Evolutionary conservation across 2,113 vertebrate genomes (phyloP), one percentile per base, ranked within the genome.

Genomic region (Carassius auratus): DNA sequence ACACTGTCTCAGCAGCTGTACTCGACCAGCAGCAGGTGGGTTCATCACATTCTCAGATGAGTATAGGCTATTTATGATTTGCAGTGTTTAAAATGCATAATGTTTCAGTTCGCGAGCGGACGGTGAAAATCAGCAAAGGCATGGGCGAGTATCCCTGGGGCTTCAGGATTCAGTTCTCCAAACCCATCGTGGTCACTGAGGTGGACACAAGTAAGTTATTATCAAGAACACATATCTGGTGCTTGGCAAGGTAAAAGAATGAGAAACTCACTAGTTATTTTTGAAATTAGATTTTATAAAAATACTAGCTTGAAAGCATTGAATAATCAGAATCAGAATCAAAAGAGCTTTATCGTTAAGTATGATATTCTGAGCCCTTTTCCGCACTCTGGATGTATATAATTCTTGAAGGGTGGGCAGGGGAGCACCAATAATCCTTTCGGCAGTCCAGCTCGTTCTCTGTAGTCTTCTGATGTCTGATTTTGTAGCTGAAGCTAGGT

Each of bases 151-250:
- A 96, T 84, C 96, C 97, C 0, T 98, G 97, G 96, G 96, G 97
- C 68, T 98, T 98, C 89, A 92, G 95, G 76, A 97, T 98, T 89
- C 96, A 99, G 88, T 98, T 97, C 90, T 97, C 96, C 66, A 98
- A 97, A 90, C 96, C 96, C 36, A 97, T 97, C 26, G 89, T 98
- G 68, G 96, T 99, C 9, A 98, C 97, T 26, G 96, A 98, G 93
- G 96, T 98, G 55, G 97, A 98, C 87, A 96, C 97, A 87, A 98
- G 97, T 98, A 94, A 96, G 96, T 95, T 30, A 15, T 71, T 0
- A 5, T 19, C 48, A 77, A 71, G n/a, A 61, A 23, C 36, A 45
- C 38, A 57, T 9, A 45, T 8, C 64, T 68, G 64, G 26, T 66
- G 30, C 15, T 13, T 68, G 26, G 33, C 13, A 66, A 8, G 17